phyloP scores from a whole-genome alignment of 2,888 invertebrate species.

The Liopterus haemorrhoidalis region DNA sequence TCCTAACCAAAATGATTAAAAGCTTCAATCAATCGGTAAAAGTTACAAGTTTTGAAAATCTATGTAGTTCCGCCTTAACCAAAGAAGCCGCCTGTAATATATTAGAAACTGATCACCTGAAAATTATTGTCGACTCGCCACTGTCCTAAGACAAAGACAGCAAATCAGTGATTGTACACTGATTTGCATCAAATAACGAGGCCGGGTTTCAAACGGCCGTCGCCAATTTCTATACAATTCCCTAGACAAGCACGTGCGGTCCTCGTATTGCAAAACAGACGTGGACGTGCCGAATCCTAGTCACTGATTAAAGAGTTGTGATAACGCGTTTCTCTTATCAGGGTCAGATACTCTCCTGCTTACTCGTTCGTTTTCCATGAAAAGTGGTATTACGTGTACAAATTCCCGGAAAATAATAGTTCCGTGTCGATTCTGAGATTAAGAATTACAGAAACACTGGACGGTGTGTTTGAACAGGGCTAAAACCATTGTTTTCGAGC shows the following conservation, averaged over 20 bases:
- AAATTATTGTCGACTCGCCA: too few relatives aligned
- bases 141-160: too few relatives aligned
- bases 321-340: not conserved
- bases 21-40: too few relatives aligned
- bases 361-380: not conserved
- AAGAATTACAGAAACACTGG: too few relatives aligned
- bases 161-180: constrained; percentile 37
- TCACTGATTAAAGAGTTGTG: not conserved
- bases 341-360: not conserved
- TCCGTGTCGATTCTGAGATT: not conserved
- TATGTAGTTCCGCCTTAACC: too few relatives aligned
- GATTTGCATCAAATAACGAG: constrained; percentile 43
- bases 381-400: constrained; percentile 2
- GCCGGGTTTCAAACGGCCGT: constrained; percentile 32
- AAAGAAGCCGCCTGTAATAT: too few relatives aligned
- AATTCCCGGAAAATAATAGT: not conserved
- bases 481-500: too few relatives aligned
- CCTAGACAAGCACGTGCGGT: constrained; percentile 10
- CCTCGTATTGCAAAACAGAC: too few relatives aligned
- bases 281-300: constrained; percentile 2
- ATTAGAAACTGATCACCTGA: too few relatives aligned
- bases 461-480: too few relatives aligned
- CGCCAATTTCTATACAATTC: constrained; percentile 14
- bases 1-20: too few relatives aligned
- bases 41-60: too few relatives aligned